Evolutionary conservation across 2,113 vertebrate species (phyloP).

Genomic region (Halcyon malimbica): DNA sequence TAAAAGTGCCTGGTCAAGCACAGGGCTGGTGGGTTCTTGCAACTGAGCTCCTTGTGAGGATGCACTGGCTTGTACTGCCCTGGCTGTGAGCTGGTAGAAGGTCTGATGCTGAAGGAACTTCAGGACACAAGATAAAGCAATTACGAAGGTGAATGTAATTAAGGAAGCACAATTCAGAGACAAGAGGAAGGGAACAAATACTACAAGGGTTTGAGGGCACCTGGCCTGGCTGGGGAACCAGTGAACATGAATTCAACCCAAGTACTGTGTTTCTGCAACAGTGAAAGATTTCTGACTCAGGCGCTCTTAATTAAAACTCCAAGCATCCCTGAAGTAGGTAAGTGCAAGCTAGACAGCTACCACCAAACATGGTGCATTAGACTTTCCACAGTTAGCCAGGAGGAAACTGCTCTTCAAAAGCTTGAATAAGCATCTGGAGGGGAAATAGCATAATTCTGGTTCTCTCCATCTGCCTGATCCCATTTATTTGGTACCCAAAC

Average conservation of each 20-base stretch:
- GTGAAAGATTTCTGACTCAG: not conserved
- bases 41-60: not conserved
- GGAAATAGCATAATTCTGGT: not conserved
- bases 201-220: not conserved
- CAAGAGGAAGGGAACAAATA: not conserved
- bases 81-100: not conserved
- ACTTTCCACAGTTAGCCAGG: not conserved
- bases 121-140: not conserved
- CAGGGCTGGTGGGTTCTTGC: not conserved
- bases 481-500: not conserved
- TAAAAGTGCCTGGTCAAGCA: not conserved
- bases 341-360: not conserved
- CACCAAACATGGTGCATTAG: accelerated
- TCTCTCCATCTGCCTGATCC: not conserved
- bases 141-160: not conserved
- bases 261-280: not conserved
- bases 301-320: not conserved
- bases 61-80: not conserved
- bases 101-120: not conserved
- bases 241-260: accelerated
- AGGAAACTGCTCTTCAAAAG: not conserved
- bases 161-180: not conserved
- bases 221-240: not conserved
- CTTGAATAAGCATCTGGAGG: not conserved
- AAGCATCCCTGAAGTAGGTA: not conserved